A percentile compares a stretch with the other conserved stretches of the same genome.
phyloP scores from a whole-genome alignment of 2,113 vertebrate genomes.

The Cavia porcellus region DNA sequence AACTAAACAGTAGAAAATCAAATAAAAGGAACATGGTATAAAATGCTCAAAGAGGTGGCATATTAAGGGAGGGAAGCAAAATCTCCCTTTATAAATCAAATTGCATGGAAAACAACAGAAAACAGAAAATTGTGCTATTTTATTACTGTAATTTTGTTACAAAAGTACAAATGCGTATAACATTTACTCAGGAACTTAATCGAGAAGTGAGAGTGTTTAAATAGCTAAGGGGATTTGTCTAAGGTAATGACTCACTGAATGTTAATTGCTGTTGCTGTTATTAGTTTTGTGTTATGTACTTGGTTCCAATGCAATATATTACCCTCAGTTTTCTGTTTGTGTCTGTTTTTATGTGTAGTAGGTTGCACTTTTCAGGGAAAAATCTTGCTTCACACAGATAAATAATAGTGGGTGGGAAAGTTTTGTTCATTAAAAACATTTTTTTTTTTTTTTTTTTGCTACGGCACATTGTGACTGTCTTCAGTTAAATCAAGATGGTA shows the following conservation, averaged over 20 bases:
- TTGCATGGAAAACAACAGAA: not conserved
- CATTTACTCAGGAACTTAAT: slow-evolving; percentile 62
- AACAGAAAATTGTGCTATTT: slow-evolving; percentile 17
- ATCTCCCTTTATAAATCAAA: slow-evolving; percentile 2
- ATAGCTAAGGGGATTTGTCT: not conserved
- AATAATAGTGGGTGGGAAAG: not conserved
- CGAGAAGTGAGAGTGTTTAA: not conserved
- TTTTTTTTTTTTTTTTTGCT: not conserved
- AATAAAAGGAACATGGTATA: not conserved
- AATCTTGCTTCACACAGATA: slow-evolving; percentile 19
- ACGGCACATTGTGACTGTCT: not conserved
- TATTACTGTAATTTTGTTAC: slow-evolving; percentile 48
- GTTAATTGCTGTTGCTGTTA: not conserved
- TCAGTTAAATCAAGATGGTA: slow-evolving; percentile 27
- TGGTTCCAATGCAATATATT: not conserved
- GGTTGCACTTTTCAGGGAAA: not conserved
- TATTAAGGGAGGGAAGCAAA: not conserved
- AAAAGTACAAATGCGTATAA: not conserved
- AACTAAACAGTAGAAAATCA: not conserved
- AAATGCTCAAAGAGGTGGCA: not conserved
- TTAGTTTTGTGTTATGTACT: slow-evolving; percentile 1
- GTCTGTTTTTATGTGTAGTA: slow-evolving; percentile 25
- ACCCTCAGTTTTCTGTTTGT: not conserved
- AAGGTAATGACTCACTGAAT: not conserved
- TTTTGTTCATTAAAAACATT: slow-evolving; percentile 33